phyloP scores from a whole-genome alignment of 2,888 invertebrate genomes.

The Drosophila atroscutellata region DNA sequence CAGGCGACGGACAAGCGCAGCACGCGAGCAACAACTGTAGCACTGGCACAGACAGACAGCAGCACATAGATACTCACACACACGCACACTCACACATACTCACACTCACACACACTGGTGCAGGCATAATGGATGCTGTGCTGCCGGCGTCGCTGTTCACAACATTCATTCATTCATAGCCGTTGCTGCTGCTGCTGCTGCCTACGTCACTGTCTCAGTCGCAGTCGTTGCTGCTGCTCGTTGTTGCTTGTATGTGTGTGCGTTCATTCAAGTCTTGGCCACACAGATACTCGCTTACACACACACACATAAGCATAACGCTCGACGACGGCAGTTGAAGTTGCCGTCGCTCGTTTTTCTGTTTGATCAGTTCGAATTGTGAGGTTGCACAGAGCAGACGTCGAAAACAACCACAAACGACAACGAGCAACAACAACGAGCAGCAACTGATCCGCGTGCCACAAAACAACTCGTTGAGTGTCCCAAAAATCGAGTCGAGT shows the following conservation, averaged over 20 bases:
- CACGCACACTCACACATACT: slow-evolving; percentile 11
- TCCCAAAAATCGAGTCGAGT: slow-evolving; percentile 10
- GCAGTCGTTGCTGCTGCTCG: slow-evolving; percentile 10
- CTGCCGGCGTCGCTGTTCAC: slow-evolving; percentile 48
- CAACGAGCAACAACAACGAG: slow-evolving; percentile 9
- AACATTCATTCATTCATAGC: slow-evolving; percentile 70
- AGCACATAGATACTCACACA: slow-evolving; percentile 19
- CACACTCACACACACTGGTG: slow-evolving; percentile 15
- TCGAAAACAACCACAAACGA: slow-evolving; percentile 14
- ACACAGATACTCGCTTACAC: slow-evolving; percentile 43
- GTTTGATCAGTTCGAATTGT: slow-evolving; percentile 85
- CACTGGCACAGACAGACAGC: slow-evolving; percentile 28
- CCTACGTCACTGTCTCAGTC: slow-evolving; percentile 16
- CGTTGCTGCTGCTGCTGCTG: slow-evolving; percentile 14
- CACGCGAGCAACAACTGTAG: slow-evolving; percentile 61
- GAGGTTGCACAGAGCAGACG: slow-evolving; percentile 82
- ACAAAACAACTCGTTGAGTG: slow-evolving; percentile 26
- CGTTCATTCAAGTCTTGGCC: slow-evolving; percentile 58
- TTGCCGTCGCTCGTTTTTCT: slow-evolving; percentile 67
- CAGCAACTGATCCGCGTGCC: slow-evolving; percentile 29
- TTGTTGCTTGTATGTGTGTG: slow-evolving; percentile 14
- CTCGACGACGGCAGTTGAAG: slow-evolving; percentile 32
- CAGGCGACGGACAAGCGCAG: slow-evolving; percentile 62
- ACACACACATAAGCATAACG: slow-evolving; percentile 21
- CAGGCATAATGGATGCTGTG: slow-evolving; percentile 64